Percentiles rank a stretch among this genome's conserved stretches.
These are phyloP conservation scores for Cheiracanthium punctorium DNA, from an alignment of 2,888 invertebrate genomes.

Conservation along the genomic window DNA sequence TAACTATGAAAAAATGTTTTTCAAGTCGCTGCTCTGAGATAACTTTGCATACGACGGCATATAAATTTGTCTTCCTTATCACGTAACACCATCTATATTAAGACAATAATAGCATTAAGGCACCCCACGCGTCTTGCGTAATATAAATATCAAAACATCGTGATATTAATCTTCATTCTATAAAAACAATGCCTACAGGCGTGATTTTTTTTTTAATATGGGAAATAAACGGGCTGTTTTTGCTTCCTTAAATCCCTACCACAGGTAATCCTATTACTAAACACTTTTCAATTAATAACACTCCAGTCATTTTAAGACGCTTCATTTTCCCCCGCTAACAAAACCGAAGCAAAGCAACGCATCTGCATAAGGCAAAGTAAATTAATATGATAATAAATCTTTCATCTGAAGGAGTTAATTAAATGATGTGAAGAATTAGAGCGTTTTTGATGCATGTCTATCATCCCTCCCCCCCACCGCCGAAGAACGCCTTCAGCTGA, in stretches of 20 bases:
- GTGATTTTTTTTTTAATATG: neutral
- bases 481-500: too few relatives aligned
- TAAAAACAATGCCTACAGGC: constrained; percentile 2
- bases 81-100: neutral
- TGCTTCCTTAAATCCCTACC: neutral
- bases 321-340: too few relatives aligned
- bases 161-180: constrained; percentile 42
- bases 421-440: constrained; percentile 44
- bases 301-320: neutral
- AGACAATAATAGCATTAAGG: neutral
- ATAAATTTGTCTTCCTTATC: constrained; percentile 35
- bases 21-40: too few relatives aligned
- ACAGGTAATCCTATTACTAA: constrained; percentile 41
- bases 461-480: too few relatives aligned
- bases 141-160: constrained; percentile 43
- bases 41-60: too few relatives aligned
- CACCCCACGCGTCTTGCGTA: neutral
- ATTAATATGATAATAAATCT: constrained; percentile 53
- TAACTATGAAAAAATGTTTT: too few relatives aligned
- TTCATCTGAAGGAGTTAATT: constrained; percentile 40
- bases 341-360: neutral
- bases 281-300: constrained; percentile 28
- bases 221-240: constrained; percentile 33
- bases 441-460: neutral
- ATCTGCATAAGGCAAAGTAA: constrained; percentile 8